Base-by-base conservation (phyloP, 1,140 invertebrate species). In the Apis cerana region DNA sequence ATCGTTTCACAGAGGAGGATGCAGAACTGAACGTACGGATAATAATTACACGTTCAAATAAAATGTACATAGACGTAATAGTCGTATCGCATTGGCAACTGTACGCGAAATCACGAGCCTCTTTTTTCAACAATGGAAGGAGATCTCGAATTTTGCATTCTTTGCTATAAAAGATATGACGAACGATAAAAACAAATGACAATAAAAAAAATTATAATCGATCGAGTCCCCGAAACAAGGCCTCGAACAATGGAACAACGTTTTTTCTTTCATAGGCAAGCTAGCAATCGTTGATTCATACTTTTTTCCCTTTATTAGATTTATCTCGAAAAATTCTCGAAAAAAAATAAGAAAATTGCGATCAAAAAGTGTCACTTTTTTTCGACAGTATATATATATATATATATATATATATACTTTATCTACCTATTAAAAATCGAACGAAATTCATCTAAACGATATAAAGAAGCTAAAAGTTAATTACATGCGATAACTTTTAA, bases 101-200 rank as follows among this genome's bases (percentile, higher is more conserved):
- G 27, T 23, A 1, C 23, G 50, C 10, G 21, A 71, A 23, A 21
- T 2, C 59, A 54, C 71, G 48, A 81, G 52, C 71, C 21, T 70
- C 56, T 33, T 17, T 43, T 43, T 5, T 58, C 54, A 43, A 33
- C 15, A 58, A 33, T 43, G 54, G 56, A 21, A n/a, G n/a, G 23
- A 70, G 17, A 21, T n/a, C n/a, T 71, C 27, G n/a, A 48, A 59
- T 48, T 5, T 8, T 21, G 61, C 78, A 50, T 80, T 19, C 8
- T 13, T 15, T 12, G 23, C 17, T 12, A 83, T 17, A 48, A 62
- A 3, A 54, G 27, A 50, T 15, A 43, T 21, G 48, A 84, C 43
- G 82, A 89, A 89, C 72, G 84, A 88, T 86, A 82, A 64, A 83
- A 89, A 43, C 33, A 43, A 64, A 80, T 71, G 87, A 89, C 88